Evolutionary conservation across 2,888 invertebrate species (phyloP).

Genomic region (Drosophila infuscata): DNA sequence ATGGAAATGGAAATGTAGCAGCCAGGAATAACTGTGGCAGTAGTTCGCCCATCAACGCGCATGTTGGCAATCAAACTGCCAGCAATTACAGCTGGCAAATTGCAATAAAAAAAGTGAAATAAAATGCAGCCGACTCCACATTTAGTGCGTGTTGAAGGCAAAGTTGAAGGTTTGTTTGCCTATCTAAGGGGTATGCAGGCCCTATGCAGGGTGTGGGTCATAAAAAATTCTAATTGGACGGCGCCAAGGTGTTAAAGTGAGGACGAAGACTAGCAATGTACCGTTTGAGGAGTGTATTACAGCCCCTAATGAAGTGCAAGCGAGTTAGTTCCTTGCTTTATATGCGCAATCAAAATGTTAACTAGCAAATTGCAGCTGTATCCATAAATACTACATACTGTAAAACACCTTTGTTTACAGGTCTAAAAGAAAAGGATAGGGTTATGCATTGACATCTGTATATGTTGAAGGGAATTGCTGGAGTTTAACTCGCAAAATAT

Average conservation of each 20-base stretch:
- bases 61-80: constrained; percentile 69
- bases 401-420: constrained; percentile 6
- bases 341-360: constrained; percentile 50
- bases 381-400: constrained; percentile 35
- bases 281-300: constrained; percentile 14
- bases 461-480: neutral
- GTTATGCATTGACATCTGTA: neutral
- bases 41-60: constrained; percentile 60
- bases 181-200: constrained; percentile 25
- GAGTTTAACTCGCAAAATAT: neutral
- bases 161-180: constrained; percentile 37
- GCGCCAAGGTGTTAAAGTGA: constrained; percentile 55
- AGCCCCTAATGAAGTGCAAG: constrained; percentile 53
- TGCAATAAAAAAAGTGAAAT: constrained; percentile 53
- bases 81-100: constrained; percentile 68
- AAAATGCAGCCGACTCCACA: constrained; percentile 16
- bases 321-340: constrained; percentile 31
- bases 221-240: constrained; percentile 65
- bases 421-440: neutral
- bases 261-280: neutral
- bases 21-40: constrained; percentile 17
- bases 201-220: constrained; percentile 18
- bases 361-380: constrained; percentile 44
- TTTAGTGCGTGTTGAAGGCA: constrained; percentile 50
- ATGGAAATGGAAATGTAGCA: constrained; percentile 5